These are phyloP conservation scores for Megaustenia siamemsis DNA, from an alignment of 2,888 invertebrate genomes.

Conservation along the genomic window DNA sequence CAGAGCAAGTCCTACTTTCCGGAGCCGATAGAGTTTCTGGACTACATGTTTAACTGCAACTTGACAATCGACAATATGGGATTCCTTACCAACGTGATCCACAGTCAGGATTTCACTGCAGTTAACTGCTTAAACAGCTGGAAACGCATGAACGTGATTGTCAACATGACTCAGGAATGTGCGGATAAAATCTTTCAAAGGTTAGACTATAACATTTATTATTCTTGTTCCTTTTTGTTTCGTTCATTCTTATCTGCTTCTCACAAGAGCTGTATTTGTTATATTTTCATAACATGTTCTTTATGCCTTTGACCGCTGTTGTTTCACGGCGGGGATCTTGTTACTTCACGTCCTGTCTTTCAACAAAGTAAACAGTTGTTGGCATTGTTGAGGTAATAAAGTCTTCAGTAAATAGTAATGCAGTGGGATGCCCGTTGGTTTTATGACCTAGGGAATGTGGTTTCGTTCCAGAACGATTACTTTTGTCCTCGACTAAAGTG, in stretches of 20 bases:
- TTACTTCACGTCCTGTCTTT: no score
- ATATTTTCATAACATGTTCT: no score
- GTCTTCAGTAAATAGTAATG: no score
- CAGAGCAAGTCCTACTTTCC: constrained; percentile 29
- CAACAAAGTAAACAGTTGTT: no score
- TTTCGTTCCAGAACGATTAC: no score
- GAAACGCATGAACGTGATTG: constrained; percentile 7
- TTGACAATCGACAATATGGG: constrained; percentile 39
- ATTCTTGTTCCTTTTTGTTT: background rate
- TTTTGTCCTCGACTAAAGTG: no score
- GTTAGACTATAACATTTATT: background rate
- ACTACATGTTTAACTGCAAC: constrained; percentile 49
- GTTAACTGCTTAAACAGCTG: constrained; percentile 13
- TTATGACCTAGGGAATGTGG: no score
- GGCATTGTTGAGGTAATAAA: no score
- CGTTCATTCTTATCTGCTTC: constrained; percentile 13
- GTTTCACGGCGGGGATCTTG: no score
- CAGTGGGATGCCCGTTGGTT: no score
- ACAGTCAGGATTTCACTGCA: constrained; percentile 40
- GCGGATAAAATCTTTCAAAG: constrained; percentile 21
- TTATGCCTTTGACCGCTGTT: no score
- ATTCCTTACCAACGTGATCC: constrained; percentile 42
- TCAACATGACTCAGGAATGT: constrained; percentile 35
- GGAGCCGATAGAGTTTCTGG: constrained; percentile 37
- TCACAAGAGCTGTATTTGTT: constrained; percentile 49